Percentiles rank a stretch among this genome's conserved stretches.
Evolutionary conservation across 2,113 vertebrate species (phyloP).

Genomic region (Callithrix jacchus): DNA sequence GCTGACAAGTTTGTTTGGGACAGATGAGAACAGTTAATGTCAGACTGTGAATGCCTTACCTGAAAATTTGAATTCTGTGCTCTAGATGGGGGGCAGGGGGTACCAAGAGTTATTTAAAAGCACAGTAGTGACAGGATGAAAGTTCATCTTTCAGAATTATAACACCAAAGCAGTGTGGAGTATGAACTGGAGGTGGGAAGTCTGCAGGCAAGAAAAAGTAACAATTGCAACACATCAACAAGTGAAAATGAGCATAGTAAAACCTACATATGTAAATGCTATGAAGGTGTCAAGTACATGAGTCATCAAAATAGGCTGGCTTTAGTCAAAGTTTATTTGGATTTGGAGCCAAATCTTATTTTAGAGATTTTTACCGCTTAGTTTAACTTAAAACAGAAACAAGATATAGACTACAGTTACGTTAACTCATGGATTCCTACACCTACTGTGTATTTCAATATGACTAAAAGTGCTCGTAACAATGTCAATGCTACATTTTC

Average conservation of each 20-base stretch:
- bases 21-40: neutral
- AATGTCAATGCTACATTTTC: neutral
- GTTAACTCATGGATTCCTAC: neutral
- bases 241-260: slow-evolving; percentile 25
- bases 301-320: slow-evolving; percentile 23
- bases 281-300: neutral
- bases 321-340: neutral
- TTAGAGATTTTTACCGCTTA: neutral
- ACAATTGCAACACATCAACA: neutral
- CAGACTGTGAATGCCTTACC: neutral
- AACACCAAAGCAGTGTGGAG: neutral
- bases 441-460: neutral
- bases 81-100: neutral
- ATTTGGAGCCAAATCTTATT: slow-evolving; percentile 17
- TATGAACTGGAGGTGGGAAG: neutral
- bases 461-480: neutral
- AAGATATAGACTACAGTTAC: neutral
- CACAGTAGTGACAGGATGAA: neutral
- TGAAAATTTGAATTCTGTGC: neutral
- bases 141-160: neutral
- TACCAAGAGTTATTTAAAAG: neutral
- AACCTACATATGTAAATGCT: neutral
- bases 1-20: neutral
- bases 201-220: slow-evolving; percentile 26
- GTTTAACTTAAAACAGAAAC: slow-evolving; percentile 30